A percentile compares a stretch with the other conserved stretches of the same genome.
These are phyloP conservation scores for Eremobia ochroleuca DNA, from an alignment of 2,888 invertebrate species.

Conservation along the genomic window DNA sequence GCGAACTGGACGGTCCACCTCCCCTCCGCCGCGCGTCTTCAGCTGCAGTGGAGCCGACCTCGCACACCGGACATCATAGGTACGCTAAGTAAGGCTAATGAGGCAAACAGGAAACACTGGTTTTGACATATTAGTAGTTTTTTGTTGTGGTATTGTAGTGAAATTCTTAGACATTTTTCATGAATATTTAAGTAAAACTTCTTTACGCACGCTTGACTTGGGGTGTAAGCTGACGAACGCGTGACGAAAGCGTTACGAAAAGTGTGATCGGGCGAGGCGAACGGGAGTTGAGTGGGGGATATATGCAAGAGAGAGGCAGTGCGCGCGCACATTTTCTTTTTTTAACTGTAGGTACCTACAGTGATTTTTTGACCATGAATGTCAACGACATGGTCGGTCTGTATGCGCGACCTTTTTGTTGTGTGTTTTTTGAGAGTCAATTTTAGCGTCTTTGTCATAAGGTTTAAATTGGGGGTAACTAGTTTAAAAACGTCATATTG, in stretches of 20 bases:
- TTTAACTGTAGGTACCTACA: neutral
- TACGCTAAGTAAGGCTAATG: constrained; percentile 54
- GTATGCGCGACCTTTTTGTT: neutral
- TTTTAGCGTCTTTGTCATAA: neutral
- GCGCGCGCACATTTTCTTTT: too few species aligned
- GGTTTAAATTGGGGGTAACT: neutral
- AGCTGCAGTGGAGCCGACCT: constrained; percentile 75
- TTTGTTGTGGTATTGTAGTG: neutral
- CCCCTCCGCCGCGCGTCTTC: constrained; percentile 92
- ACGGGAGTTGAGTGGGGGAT: too few species aligned
- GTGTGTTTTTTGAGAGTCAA: neutral
- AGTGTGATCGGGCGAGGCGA: too few species aligned
- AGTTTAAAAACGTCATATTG: neutral
- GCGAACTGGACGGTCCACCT: constrained; percentile 94
- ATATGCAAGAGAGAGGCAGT: too few species aligned
- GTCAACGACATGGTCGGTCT: too few species aligned
- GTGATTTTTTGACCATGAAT: too few species aligned
- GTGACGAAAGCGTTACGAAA: too few species aligned
- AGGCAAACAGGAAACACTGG: neutral
- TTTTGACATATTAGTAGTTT: neutral
- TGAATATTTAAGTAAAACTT: too few species aligned
- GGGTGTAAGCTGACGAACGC: too few species aligned
- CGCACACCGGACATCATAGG: constrained; percentile 75
- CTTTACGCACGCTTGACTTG: too few species aligned
- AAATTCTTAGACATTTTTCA: too few species aligned